Evolutionary conservation across 2,113 vertebrate genomes (phyloP).

Genomic region (Paramormyrops kingsleyae): DNA sequence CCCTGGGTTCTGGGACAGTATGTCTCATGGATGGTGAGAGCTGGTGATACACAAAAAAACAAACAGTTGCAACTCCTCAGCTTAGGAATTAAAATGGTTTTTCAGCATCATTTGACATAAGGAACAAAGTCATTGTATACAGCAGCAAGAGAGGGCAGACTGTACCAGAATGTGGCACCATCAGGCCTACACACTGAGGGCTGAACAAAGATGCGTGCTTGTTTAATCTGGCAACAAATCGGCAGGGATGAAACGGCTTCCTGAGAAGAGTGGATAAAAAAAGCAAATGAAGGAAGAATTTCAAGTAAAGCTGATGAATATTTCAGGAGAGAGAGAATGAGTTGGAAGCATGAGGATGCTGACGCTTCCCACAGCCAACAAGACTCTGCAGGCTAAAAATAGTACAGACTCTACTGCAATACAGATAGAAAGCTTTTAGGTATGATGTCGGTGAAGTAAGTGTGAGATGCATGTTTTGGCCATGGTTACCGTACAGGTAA

Average conservation of each 20-base stretch:
- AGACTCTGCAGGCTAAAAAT: constrained; percentile 52
- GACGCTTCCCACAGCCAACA: constrained; percentile 35
- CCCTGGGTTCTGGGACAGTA: not conserved
- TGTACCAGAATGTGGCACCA: not conserved
- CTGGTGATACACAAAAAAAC: not conserved
- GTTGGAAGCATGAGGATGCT: constrained; percentile 44
- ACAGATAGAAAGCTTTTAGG: not conserved
- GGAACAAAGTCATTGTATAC: not conserved
- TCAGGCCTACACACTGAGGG: not conserved
- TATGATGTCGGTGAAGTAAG: not conserved
- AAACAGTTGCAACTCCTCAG: not conserved
- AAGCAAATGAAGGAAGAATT: constrained; percentile 33
- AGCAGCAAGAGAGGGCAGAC: not conserved
- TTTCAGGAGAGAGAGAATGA: constrained; percentile 56
- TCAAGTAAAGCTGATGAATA: constrained; percentile 55
- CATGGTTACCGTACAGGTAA: not conserved
- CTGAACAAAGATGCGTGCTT: not conserved
- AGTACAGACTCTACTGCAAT: constrained; percentile 39
- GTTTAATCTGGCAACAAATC: not conserved
- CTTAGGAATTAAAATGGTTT: not conserved
- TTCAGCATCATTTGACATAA: not conserved
- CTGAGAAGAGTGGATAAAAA: constrained; percentile 18
- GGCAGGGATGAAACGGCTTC: constrained; percentile 23
- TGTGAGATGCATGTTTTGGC: not conserved
- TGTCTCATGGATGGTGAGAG: not conserved